Percentiles rank a stretch among this genome's conserved stretches.
Evolutionary conservation across 2,888 invertebrate species (phyloP).

Genomic region (Leptarthrus brevirostris): DNA sequence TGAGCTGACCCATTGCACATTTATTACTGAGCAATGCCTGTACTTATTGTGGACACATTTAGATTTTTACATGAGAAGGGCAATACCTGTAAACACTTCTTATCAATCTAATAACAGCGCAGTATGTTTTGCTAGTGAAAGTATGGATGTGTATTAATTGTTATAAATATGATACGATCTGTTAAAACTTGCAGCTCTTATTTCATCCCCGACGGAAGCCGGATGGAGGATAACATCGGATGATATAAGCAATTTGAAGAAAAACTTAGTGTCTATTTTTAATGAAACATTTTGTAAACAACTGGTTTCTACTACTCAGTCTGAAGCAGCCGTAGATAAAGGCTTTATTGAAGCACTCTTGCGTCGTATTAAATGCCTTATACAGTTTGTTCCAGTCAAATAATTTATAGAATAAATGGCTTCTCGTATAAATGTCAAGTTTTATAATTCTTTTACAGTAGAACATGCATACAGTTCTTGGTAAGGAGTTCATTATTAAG

Average conservation of each 20-base stretch:
- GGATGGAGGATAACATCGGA: slow-evolving; percentile 72
- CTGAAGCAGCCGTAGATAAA: slow-evolving; percentile 74
- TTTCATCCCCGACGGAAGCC: slow-evolving; percentile 67
- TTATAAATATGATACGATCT: too few species aligned
- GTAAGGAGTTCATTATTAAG: too few species aligned
- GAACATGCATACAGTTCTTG: too few species aligned
- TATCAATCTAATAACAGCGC: slow-evolving; percentile 58
- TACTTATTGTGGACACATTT: slow-evolving; percentile 83
- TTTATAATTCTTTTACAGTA: too few species aligned
- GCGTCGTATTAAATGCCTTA: slow-evolving; percentile 81
- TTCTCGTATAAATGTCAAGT: too few species aligned
- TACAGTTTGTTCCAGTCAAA: slow-evolving; percentile 79
- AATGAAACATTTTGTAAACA: slow-evolving; percentile 83
- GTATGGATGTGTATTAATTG: too few species aligned
- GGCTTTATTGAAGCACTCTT: slow-evolving; percentile 80
- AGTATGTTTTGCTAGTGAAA: slow-evolving; percentile 46
- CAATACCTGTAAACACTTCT: slow-evolving; percentile 67
- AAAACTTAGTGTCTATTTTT: slow-evolving; percentile 78
- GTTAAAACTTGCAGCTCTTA: slow-evolving; percentile 64
- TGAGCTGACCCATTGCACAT: slow-evolving; percentile 73
- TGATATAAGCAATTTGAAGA: slow-evolving; percentile 76
- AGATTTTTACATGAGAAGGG: slow-evolving; percentile 76
- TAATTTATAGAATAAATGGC: too few species aligned
- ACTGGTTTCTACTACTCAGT: slow-evolving; percentile 76
- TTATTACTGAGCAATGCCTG: slow-evolving; percentile 78